Evolutionary conservation across 2,113 vertebrate genomes (phyloP).

Genomic region (Oophaga pumilio): DNA sequence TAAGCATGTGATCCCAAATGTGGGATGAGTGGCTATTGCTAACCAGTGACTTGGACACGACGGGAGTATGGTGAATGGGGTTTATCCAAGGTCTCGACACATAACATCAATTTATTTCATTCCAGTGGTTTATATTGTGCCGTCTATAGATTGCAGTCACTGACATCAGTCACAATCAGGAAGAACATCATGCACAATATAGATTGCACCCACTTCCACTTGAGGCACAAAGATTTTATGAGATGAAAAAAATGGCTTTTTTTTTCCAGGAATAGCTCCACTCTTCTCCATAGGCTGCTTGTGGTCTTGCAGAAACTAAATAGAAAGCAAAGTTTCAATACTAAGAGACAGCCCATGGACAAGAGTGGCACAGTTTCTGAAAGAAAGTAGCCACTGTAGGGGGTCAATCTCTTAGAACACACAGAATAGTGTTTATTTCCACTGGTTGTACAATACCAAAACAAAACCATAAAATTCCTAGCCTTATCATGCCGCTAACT

Average conservation of each 20-base stretch:
- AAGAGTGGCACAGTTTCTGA: background rate
- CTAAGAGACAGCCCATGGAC: background rate
- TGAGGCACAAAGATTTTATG: background rate
- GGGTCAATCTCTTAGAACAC: too few species aligned
- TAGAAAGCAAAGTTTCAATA: background rate
- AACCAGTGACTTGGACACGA: constrained; percentile 13
- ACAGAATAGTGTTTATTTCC: too few species aligned
- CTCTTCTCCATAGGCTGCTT: background rate
- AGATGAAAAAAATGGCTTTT: background rate
- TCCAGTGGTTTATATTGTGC: background rate
- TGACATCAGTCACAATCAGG: background rate
- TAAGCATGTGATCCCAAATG: background rate
- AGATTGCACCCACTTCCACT: background rate
- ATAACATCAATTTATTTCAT: background rate
- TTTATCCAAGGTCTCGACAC: background rate
- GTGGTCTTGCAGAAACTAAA: background rate
- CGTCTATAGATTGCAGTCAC: background rate
- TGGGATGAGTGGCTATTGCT: background rate
- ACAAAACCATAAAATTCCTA: too few species aligned
- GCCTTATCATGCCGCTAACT: too few species aligned
- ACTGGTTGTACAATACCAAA: too few species aligned
- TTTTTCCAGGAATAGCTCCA: background rate
- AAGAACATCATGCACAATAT: background rate
- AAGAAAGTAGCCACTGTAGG: too few species aligned
- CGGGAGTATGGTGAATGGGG: constrained; percentile 10